phyloP scores from a whole-genome alignment of 2,888 invertebrate species.

The Cybosia mesomella region DNA sequence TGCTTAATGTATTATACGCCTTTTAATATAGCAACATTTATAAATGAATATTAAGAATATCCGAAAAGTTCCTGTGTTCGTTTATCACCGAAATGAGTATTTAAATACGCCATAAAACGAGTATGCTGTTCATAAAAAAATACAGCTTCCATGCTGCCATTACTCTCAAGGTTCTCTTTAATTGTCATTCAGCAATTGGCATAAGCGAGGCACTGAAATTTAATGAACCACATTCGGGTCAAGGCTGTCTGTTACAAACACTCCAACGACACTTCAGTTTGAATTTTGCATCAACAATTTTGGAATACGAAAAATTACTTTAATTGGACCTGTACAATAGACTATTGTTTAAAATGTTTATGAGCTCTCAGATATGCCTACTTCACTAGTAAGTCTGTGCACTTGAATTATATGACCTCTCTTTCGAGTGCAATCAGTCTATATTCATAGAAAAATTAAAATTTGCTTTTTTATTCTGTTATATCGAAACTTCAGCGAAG shows the following conservation, averaged over 20 bases:
- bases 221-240: conserved; percentile 78
- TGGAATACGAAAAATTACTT: conserved; percentile 42
- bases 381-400: neutral
- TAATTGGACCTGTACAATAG: conserved; percentile 38
- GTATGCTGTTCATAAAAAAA: conserved; percentile 66
- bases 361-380: conserved; percentile 3
- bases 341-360: conserved; percentile 38
- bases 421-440: no score
- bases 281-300: conserved; percentile 52
- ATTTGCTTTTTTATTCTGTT: neutral
- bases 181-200: conserved; percentile 76
- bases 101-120: conserved; percentile 62
- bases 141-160: conserved; percentile 61
- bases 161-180: conserved; percentile 70
- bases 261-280: conserved; percentile 44
- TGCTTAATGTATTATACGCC: neutral
- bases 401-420: no score
- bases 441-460: neutral
- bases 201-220: conserved; percentile 76
- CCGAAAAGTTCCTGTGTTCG: neutral
- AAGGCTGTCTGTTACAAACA: conserved; percentile 66
- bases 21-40: neutral
- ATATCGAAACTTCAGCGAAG: neutral
- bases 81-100: conserved; percentile 42
- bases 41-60: neutral